Evolutionary conservation across 2,888 invertebrate genomes (phyloP), one percentile per base, ranked within the genome.

Genomic region (Diplolepis rosae): DNA sequence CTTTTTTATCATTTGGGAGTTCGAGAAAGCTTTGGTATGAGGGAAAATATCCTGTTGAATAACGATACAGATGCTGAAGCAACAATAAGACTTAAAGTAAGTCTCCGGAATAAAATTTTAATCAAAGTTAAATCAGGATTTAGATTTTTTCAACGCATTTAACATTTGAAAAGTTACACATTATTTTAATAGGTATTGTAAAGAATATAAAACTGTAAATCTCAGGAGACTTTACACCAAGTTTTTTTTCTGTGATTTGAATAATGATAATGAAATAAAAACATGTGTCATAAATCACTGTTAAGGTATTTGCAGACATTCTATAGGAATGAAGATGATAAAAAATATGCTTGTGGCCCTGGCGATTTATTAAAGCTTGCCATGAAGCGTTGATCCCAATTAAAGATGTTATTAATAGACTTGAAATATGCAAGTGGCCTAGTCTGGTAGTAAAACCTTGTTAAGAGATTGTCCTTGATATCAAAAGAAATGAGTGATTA

Each of bases 1-100:
- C 90, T 99, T 71, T 95, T 97, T 82, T 99, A 99, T 90, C 98
- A 99, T 87, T 92, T 99, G 65, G 99, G 99, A 51, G 98, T 99
- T 0, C 91, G 99, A 66, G 98, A 99, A 90, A 98, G 98, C 87
- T 98, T 98, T 90, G 96, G 96, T 72, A 98, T 98, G 98, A 97
- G 96, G 85, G 96, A 98, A 86, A 97, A 96, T 89, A 95, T 97
- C 74, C 86, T 98, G 50, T 91, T 97, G 6, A 96, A 94, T 85
- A 98, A 98, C 90, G 97, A 98, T 90, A 92, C 93, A 74, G 96
- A 97, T 88, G 92, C 95, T 0, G 97, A 97, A 88, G 93, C 95
- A 77, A 97, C 98, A 7, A 90, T 97, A 76, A 92, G 96, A 73
- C 91, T 98, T 24, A 97, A 96, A 93, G 97, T 97, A 90, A 72